A percentile compares a stretch with the other conserved stretches of the same genome.
Evolutionary conservation across 2,113 vertebrate genomes (phyloP).

Genomic region (Labeo catla): DNA sequence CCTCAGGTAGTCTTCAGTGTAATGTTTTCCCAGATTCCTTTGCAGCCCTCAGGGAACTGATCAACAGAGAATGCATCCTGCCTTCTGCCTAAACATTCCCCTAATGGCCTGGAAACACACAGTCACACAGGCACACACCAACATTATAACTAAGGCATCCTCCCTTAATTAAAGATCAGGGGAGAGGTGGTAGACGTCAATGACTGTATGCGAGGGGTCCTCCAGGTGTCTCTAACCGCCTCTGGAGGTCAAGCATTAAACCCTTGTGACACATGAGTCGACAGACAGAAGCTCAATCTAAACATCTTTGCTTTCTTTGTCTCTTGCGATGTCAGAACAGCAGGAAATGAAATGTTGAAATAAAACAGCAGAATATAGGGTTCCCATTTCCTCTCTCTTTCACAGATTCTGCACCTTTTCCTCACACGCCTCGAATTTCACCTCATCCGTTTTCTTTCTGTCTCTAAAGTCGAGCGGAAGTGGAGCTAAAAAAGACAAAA

Average conservation of each 20-base stretch:
- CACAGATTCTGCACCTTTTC: constrained; percentile 33
- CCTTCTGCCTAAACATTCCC: constrained; percentile 38
- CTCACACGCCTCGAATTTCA: constrained; percentile 38
- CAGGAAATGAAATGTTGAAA: constrained; percentile 42
- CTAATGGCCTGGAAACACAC: constrained; percentile 21
- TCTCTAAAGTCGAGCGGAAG: constrained; percentile 46
- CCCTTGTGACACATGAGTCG: constrained; percentile 41
- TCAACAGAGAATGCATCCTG: constrained; percentile 39
- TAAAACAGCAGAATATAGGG: constrained; percentile 36
- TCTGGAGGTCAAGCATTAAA: constrained; percentile 44
- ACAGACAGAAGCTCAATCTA: constrained; percentile 41
- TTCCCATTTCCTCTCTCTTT: constrained; percentile 23
- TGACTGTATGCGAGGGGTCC: constrained; percentile 45
- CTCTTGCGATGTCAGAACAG: constrained; percentile 26
- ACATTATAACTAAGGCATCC: constrained; percentile 50
- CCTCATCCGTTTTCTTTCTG: constrained; percentile 48
- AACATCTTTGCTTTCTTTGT: constrained; percentile 27
- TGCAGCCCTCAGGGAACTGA: constrained; percentile 12
- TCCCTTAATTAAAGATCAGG: constrained; percentile 64
- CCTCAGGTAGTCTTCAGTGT: constrained; percentile 2
- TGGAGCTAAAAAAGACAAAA: constrained; percentile 47
- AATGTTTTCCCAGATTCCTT: constrained; percentile 1
- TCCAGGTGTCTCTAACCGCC: constrained; percentile 23
- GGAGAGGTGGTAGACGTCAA: constrained; percentile 53
- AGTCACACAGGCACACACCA: constrained; percentile 34